Conservation (phyloP, 2,113 vertebrate genomes). For the Acrocephalus arundinaceus region DNA sequence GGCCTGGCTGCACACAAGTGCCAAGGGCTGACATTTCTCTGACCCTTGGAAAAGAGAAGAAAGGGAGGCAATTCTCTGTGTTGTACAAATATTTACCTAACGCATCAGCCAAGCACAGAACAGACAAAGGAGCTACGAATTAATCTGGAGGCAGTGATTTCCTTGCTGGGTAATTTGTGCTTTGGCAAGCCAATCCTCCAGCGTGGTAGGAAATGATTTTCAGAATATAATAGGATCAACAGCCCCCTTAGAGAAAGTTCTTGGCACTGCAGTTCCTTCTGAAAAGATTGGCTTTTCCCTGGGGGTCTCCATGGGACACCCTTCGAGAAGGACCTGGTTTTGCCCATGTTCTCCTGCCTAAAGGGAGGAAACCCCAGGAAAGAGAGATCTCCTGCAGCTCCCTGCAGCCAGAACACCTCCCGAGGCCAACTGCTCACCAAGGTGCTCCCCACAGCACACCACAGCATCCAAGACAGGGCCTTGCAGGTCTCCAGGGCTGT, state of each 20-base stretch:
- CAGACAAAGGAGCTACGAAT: not conserved
- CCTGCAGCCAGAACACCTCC: not conserved
- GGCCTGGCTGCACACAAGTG: not conserved
- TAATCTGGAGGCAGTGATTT: constrained; percentile 6
- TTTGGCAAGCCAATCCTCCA: not conserved
- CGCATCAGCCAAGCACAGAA: not conserved
- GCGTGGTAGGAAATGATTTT: not conserved
- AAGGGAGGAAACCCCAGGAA: not conserved
- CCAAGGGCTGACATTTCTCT: not conserved
- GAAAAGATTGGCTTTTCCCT: not conserved
- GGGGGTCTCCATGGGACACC: not conserved
- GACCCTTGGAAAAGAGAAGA: constrained; percentile 36
- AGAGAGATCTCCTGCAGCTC: not conserved
- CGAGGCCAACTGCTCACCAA: accelerated
- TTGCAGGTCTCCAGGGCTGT: not conserved
- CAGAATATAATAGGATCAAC: not conserved
- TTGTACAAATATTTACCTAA: constrained; percentile 56
- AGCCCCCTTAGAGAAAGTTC: not conserved
- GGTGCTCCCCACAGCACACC: not conserved
- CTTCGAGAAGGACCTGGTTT: not conserved
- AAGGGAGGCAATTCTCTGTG: not conserved
- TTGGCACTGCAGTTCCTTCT: not conserved
- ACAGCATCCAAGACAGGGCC: not conserved
- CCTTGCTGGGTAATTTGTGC: not conserved
- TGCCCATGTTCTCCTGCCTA: not conserved